These are phyloP conservation scores for Gavia stellata DNA, from an alignment of 2,113 vertebrate genomes.

Conservation along the genomic window DNA sequence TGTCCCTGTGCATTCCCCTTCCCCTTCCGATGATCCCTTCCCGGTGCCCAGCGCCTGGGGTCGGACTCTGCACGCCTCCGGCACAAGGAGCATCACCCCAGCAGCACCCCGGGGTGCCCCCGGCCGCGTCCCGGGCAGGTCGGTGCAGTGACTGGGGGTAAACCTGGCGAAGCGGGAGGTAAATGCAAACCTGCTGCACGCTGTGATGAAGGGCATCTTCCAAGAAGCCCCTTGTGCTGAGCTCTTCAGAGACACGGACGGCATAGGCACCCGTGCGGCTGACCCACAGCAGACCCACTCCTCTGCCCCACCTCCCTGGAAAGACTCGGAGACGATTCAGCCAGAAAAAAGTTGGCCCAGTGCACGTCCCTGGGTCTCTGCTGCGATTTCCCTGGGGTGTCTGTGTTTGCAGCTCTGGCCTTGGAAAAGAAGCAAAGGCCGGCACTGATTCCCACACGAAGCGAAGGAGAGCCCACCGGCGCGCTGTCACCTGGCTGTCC, in stretches of 20 bases:
- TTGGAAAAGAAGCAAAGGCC: background rate
- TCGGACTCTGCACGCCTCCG: background rate
- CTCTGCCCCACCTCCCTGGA: background rate
- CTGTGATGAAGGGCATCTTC: background rate
- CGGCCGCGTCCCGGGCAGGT: background rate
- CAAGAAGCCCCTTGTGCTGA: background rate
- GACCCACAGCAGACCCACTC: accelerated
- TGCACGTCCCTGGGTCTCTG: background rate
- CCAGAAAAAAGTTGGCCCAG: background rate
- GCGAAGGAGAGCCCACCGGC: background rate
- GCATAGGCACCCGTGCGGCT: accelerated
- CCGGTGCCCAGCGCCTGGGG: background rate
- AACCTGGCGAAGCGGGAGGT: background rate
- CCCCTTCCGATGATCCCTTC: accelerated
- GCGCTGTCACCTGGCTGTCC: background rate
- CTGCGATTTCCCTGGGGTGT: background rate
- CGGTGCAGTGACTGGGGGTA: accelerated
- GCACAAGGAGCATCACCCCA: background rate
- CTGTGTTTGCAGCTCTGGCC: background rate
- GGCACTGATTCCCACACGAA: accelerated
- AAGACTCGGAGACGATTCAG: background rate
- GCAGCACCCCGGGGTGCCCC: background rate
- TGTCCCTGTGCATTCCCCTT: background rate
- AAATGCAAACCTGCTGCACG: background rate
- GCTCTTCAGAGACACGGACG: background rate